Percentiles rank a stretch among this genome's conserved stretches.
phyloP scores from a whole-genome alignment of 2,113 vertebrate genomes.

The Passer montanus region DNA sequence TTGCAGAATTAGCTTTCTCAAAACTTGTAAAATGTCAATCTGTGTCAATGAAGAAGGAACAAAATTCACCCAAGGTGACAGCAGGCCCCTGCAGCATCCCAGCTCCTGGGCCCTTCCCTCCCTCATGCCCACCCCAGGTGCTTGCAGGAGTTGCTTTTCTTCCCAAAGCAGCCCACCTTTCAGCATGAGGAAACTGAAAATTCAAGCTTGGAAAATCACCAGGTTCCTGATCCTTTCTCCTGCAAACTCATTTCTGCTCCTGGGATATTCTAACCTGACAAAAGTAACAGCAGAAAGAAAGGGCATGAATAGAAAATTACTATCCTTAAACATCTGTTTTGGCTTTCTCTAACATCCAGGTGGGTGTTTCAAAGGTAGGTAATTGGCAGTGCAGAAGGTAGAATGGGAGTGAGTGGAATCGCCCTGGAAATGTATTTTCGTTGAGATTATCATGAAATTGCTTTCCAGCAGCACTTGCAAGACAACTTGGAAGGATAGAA shows the following conservation, averaged over 20 bases:
- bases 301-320: neutral
- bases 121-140: neutral
- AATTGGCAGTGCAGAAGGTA: neutral
- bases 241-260: neutral
- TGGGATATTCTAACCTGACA: neutral
- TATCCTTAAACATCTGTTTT: neutral
- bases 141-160: neutral
- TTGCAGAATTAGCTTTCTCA: neutral
- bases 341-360: neutral
- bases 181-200: neutral
- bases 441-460: neutral
- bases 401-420: neutral
- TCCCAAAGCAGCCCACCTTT: neutral
- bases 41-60: neutral
- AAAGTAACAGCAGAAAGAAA: neutral
- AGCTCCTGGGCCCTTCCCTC: neutral
- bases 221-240: neutral
- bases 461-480: neutral
- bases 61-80: neutral
- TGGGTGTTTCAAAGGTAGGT: neutral
- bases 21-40: neutral
- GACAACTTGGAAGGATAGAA: neutral
- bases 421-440: neutral
- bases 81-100: neutral
- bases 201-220: neutral